A percentile compares a stretch with the other conserved stretches of the same genome.
Conservation (phyloP, 2,797 vertebrate species). For the Sarcophilus harrisii region DNA sequence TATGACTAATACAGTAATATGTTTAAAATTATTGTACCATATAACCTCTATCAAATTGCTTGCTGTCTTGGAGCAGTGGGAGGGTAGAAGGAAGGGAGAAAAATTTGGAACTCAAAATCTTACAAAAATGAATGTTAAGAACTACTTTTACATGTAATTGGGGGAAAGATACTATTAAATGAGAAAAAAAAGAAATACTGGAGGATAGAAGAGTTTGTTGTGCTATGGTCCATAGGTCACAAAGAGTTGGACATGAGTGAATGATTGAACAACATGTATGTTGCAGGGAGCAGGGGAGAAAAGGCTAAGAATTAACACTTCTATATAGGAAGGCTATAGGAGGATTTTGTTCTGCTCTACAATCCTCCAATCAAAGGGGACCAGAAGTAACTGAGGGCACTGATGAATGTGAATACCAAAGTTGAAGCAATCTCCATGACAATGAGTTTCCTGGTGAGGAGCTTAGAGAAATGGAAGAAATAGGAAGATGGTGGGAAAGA, state of each 20-base stretch:
- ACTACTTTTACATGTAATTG: too few species aligned
- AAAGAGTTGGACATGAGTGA: too few species aligned
- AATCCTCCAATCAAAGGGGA: background rate
- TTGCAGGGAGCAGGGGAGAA: background rate
- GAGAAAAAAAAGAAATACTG: too few species aligned
- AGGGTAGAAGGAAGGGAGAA: too few species aligned
- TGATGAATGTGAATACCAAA: background rate
- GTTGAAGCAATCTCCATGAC: background rate
- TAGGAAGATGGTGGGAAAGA: background rate
- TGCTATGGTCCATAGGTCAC: too few species aligned
- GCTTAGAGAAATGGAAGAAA: background rate
- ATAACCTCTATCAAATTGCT: too few species aligned
- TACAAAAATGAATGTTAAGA: too few species aligned
- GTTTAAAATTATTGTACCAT: too few species aligned
- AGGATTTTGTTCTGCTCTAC: background rate
- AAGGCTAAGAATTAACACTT: background rate
- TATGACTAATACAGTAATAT: too few species aligned
- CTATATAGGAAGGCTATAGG: background rate
- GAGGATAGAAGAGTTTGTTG: background rate
- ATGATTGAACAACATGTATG: background rate
- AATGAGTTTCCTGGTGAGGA: background rate
- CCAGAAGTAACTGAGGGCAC: background rate
- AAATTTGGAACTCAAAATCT: too few species aligned
- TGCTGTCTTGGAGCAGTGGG: too few species aligned
- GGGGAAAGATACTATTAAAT: too few species aligned